Evolutionary conservation across 1,140 invertebrate species (phyloP).

Genomic region (Doryteuthis pealeii): DNA sequence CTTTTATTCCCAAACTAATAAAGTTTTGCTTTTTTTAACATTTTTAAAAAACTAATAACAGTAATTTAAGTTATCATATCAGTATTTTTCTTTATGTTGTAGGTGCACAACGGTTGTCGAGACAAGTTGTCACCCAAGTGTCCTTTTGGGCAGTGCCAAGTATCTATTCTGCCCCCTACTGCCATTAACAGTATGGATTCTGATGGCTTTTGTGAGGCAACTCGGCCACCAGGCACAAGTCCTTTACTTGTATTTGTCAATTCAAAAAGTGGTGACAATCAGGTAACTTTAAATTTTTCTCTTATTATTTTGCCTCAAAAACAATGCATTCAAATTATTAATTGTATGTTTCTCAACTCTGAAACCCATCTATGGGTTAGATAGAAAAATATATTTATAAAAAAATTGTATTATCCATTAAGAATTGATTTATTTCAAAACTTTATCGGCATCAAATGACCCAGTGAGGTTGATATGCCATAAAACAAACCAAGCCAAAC

Average conservation of each 20-base stretch:
- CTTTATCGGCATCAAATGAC: too few relatives aligned
- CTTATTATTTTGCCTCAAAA: not conserved
- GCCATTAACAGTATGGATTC: conserved; percentile 81
- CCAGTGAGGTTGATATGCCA: too few relatives aligned
- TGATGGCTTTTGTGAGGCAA: conserved; percentile 84
- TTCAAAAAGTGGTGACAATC: conserved; percentile 94
- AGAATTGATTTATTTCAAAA: too few relatives aligned
- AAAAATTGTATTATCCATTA: too few relatives aligned
- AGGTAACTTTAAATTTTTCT: conserved; percentile 35
- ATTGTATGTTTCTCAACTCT: too few relatives aligned
- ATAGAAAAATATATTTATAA: too few relatives aligned
- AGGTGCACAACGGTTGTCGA: conserved; percentile 85
- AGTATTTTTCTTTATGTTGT: conserved; percentile 15
- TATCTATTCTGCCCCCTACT: conserved; percentile 91
- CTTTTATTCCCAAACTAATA: too few relatives aligned
- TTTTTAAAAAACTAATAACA: too few relatives aligned
- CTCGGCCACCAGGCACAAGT: conserved; percentile 75
- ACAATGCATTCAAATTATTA: too few relatives aligned
- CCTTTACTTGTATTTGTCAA: conserved; percentile 95
- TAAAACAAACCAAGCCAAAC: too few relatives aligned
- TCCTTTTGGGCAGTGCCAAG: conserved; percentile 79
- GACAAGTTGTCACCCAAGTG: conserved; percentile 67
- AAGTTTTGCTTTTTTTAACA: too few relatives aligned
- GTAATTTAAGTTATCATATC: not conserved
- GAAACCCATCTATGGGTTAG: too few relatives aligned